Percentiles rank a stretch among this genome's conserved stretches.
These are phyloP conservation scores for Eristalis pertinax DNA, from an alignment of 2,888 invertebrate species.

Conservation along the genomic window DNA sequence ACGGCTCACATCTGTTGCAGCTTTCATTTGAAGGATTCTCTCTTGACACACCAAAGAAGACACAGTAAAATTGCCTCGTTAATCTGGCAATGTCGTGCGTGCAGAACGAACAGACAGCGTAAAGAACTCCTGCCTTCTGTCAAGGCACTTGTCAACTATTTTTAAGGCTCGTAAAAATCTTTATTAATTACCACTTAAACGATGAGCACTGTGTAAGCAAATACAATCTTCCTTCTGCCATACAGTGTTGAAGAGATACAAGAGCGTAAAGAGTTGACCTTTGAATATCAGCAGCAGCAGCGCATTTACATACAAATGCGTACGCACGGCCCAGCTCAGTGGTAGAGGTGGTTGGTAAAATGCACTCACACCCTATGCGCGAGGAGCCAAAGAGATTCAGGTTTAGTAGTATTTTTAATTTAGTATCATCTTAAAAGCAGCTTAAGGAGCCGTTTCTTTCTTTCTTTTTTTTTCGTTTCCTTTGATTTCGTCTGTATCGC, in stretches of 20 bases:
- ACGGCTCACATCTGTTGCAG: too few species aligned
- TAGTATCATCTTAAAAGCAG: constrained; percentile 67
- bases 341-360: constrained; percentile 17
- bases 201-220: constrained; percentile 73
- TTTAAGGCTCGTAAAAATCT: constrained; percentile 82
- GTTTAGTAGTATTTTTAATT: constrained; percentile 67
- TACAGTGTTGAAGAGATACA: constrained; percentile 20
- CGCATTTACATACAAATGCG: not conserved
- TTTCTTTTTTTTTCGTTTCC: constrained; percentile 3
- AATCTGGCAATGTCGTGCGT: not conserved
- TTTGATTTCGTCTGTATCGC: not conserved
- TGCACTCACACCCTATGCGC: constrained; percentile 46
- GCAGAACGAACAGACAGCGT: not conserved
- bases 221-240: constrained; percentile 29
- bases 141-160: constrained; percentile 80
- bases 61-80: not conserved
- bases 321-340: not conserved
- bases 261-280: constrained; percentile 53
- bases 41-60: too few species aligned
- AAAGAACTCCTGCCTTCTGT: constrained; percentile 58
- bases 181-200: constrained; percentile 82
- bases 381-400: constrained; percentile 52
- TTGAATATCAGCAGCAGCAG: constrained; percentile 29
- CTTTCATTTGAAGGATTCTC: too few species aligned
- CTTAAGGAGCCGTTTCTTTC: constrained; percentile 36